These are phyloP conservation scores for Drosophila anceps DNA, from an alignment of 2,888 invertebrate species.

Conservation along the genomic window DNA sequence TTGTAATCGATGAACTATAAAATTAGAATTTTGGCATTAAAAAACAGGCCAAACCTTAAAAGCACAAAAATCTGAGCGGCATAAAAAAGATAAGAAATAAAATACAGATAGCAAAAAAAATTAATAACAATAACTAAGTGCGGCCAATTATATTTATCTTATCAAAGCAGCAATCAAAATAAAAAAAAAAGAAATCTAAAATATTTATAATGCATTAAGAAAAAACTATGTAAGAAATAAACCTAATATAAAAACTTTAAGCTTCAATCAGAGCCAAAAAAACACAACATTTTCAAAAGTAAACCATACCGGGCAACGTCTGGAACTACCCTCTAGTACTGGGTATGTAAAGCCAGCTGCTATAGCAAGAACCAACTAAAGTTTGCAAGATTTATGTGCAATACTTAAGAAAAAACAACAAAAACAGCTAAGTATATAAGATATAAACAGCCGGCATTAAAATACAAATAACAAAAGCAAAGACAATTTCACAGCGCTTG, in stretches of 20 bases:
- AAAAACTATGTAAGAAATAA: neutral
- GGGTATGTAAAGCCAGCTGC: constrained; percentile 24
- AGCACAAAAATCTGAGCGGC: neutral
- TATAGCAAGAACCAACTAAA: constrained; percentile 24
- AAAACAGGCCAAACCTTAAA: neutral
- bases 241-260: no score
- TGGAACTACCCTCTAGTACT: neutral
- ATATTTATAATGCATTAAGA: neutral
- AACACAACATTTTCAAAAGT: neutral
- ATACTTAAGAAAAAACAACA: constrained; percentile 1
- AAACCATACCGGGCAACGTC: neutral
- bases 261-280: neutral
- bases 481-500: constrained; percentile 37
- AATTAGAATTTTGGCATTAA: constrained; percentile 3
- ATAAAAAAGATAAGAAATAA: constrained; percentile 19
- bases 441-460: constrained; percentile 5
- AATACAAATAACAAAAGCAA: neutral
- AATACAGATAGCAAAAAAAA: constrained; percentile 19
- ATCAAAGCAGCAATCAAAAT: constrained; percentile 25
- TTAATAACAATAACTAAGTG: constrained; percentile 17
- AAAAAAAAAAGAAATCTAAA: constrained; percentile 7
- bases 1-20: constrained; percentile 12
- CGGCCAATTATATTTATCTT: constrained; percentile 42
- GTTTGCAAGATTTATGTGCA: constrained; percentile 9
- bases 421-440: constrained; percentile 6